phyloP scores from a whole-genome alignment of 2,888 invertebrate species.

The Hylaea fasciaria region DNA sequence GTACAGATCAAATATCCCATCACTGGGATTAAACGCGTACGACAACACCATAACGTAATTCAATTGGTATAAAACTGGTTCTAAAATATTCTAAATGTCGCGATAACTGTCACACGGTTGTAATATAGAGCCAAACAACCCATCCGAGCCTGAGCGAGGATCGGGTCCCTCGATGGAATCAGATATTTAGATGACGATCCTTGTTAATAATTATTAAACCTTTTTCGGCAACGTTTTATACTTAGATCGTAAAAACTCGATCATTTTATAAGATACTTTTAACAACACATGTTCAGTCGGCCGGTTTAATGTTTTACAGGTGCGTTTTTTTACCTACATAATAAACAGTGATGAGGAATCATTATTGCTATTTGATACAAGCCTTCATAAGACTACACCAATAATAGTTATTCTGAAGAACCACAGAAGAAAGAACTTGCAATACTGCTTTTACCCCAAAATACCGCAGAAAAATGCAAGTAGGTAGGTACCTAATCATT shows the following conservation, averaged over 20 bases:
- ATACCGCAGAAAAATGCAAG: too few relatives aligned
- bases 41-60: conserved; percentile 25
- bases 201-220: conserved; percentile 15
- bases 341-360: too few relatives aligned
- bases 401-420: too few relatives aligned
- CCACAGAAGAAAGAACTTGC: too few relatives aligned
- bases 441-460: too few relatives aligned
- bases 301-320: not conserved
- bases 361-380: too few relatives aligned
- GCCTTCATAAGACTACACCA: too few relatives aligned
- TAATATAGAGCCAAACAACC: conserved; percentile 15
- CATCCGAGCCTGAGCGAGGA: conserved; percentile 10
- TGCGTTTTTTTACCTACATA: too few relatives aligned
- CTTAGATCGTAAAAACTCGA: conserved; percentile 10
- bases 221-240: conserved; percentile 6
- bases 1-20: conserved; percentile 13
- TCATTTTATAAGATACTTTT: conserved; percentile 8
- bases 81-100: conserved; percentile 7
- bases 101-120: conserved; percentile 30
- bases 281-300: conserved; percentile 3
- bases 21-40: conserved; percentile 7
- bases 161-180: conserved; percentile 23
- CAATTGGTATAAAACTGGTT: conserved; percentile 30
- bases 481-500: too few relatives aligned
- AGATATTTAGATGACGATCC: conserved; percentile 23